Conservation (phyloP, 2,888 invertebrate species). For the Hololepta plana region DNA sequence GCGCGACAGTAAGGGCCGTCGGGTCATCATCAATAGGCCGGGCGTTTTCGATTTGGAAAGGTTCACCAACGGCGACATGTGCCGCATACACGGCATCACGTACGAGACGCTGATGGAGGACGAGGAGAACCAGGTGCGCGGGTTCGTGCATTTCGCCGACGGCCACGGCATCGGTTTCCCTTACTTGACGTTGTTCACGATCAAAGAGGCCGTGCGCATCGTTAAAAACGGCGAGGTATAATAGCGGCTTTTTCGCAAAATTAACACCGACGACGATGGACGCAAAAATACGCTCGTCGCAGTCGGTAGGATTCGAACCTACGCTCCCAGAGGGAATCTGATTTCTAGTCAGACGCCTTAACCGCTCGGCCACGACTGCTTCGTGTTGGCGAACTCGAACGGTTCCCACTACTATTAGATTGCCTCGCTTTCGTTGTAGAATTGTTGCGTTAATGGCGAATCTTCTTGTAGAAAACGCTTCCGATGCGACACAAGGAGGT, state of each 20-base stretch:
- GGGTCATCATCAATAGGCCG: constrained; percentile 59
- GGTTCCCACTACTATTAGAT: too few species aligned
- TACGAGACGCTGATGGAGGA: constrained; percentile 68
- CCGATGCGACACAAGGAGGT: constrained; percentile 68
- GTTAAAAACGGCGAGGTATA: constrained; percentile 63
- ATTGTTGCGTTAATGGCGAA: constrained; percentile 1
- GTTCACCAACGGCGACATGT: constrained; percentile 60
- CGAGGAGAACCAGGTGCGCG: constrained; percentile 61
- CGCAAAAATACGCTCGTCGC: neutral
- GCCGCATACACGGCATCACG: constrained; percentile 54
- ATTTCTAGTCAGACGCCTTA: constrained; percentile 82
- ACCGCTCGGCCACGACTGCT: constrained; percentile 76
- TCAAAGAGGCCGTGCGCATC: constrained; percentile 58
- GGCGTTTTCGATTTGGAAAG: constrained; percentile 64
- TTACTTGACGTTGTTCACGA: constrained; percentile 58
- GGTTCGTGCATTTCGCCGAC: constrained; percentile 63
- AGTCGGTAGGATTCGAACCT: constrained; percentile 36
- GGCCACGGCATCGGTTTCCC: constrained; percentile 57
- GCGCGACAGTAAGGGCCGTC: constrained; percentile 52
- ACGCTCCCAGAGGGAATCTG: constrained; percentile 82
- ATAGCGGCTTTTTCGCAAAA: constrained; percentile 1
- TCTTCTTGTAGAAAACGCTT: constrained; percentile 41
- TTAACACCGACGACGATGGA: neutral
- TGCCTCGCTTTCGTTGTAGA: too few species aligned
- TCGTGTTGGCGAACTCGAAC: too few species aligned